Evolutionary conservation across 2,888 invertebrate species (phyloP), one percentile per base, ranked within the genome.

Genomic region (Drosophila neutralis): DNA sequence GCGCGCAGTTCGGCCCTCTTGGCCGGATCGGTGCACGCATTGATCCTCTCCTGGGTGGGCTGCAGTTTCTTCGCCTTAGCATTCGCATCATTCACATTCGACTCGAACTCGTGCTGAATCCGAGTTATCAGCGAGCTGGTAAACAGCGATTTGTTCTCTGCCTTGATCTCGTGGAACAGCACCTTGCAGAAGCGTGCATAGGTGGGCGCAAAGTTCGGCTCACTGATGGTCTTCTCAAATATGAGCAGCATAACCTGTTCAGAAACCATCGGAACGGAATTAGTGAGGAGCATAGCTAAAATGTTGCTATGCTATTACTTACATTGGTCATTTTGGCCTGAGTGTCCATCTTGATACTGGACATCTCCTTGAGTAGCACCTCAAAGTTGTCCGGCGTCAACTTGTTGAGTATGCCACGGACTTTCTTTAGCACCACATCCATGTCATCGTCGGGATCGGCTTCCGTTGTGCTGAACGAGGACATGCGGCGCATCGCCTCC

Each of bases 121-220:
- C 92, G 89, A 2, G 82, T 86, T 1, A 92, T 91, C 8, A 92
- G 64, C 1, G 87, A 87, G 18, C 66, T 76, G 52, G 87, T 87
- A 29, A 92, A 92, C 0, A 82, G 73, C 4, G 82, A 80, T 38
- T 91, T 90, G 35, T 89, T 91, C 59, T 91, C 89, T 11, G 91
- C 88, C 67, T 91, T 89, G 18, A 90, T 89, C 60, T 92, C 92
- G 53, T 91, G 88, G 49, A 92, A 92, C 5, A 92, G 76, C 35
- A 91, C 91, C 75, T 92, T 92, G 66, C 92, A 92, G 54, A 92
- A 92, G 24, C 91, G 91, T 1, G 92, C 92, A 68, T 92, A 92
- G 0, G 92, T 92, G 13, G 92, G 92, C 0, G 92, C 92, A 64
- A 92, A 92, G 73, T 92, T 92, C 0, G 92, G 92, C 45, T 92